Base-by-base conservation (phyloP, 1,140 invertebrate species). In the Tetragnatha versicolor region DNA sequence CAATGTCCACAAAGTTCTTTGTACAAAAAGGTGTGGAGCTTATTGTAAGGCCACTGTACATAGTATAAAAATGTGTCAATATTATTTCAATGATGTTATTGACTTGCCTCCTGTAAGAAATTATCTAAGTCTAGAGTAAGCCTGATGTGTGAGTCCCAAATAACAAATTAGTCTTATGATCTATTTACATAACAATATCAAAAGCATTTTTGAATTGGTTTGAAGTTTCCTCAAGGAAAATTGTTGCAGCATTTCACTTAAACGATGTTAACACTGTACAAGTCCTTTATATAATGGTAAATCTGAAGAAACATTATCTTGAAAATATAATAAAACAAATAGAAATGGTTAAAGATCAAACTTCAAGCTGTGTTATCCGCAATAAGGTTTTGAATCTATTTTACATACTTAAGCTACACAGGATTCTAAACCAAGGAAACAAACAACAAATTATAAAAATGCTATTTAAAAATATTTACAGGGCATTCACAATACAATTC, bases 171-270 rank as follows among this genome's bases (percentile, higher is more conserved):
- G 63, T 69, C 33, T 79, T 53, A 27, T 68, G 39, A 58, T 66
- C 75, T 79, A 79, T 79, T 29, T 79, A 79, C 76, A 79, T 69
- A 79, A 79, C 76, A 79, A 68, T 68, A 79, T 68, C 61, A 79
- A 79, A 60, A 33, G 22, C 63, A 79, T 60, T 49, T 69, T 68
- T 27, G n/a, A 68, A 69, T 42, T 58, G 58, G 25, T 37, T n/a
- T 27, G 2, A 6, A 53, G 31, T 66, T 55, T 66, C 39, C 60
- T 29, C 63, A 66, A 39, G 45, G 31, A 10, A 10, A n/a, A n/a
- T n/a, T n/a, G n/a, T n/a, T n/a, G n/a, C n/a, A n/a, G n/a, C n/a
- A n/a, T n/a, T n/a, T n/a, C n/a, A n/a, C n/a, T n/a, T n/a, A n/a
- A n/a, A n/a, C n/a, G n/a, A n/a, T n/a, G n/a, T n/a, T n/a, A n/a